A percentile compares a stretch with the other conserved stretches of the same genome.
Conservation (phyloP, 2,888 invertebrate genomes). For the Torymus tubicola region DNA sequence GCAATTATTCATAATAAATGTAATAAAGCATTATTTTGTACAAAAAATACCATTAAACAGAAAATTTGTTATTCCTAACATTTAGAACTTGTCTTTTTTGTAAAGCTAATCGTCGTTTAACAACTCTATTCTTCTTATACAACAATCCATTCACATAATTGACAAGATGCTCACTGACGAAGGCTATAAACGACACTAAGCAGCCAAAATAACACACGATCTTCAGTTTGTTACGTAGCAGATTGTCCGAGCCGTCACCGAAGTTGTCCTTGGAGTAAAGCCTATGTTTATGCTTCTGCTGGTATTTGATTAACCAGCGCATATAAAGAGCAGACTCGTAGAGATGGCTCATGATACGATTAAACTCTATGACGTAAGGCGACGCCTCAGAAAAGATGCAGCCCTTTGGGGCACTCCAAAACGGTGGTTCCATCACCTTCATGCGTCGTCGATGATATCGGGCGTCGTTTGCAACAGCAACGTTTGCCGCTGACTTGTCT, state of each 20-base stretch:
- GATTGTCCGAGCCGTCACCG: not conserved
- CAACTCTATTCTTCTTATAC: no score
- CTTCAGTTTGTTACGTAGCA: constrained; percentile 12
- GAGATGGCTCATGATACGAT: not conserved
- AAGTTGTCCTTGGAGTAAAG: not conserved
- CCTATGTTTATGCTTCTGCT: not conserved
- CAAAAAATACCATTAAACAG: no score
- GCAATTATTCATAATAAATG: no score
- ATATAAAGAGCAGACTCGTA: not conserved
- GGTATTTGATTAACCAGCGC: not conserved
- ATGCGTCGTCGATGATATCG: not conserved
- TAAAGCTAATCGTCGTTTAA: no score
- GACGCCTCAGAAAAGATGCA: constrained; percentile 13
- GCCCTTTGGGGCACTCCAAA: constrained; percentile 37
- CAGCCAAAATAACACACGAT: constrained; percentile 4
- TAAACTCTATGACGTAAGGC: constrained; percentile 8
- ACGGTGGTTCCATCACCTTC: constrained; percentile 21
- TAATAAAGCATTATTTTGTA: no score
- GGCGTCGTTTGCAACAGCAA: not conserved
- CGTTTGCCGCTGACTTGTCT: not conserved
- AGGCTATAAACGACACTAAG: constrained; percentile 1
- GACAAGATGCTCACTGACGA: constrained; percentile 19
- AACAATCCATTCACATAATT: not conserved
- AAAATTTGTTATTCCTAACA: no score
- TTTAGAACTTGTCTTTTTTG: no score